phyloP scores from a whole-genome alignment of 1,140 invertebrate species.

The Temnothorax nylanderi region DNA sequence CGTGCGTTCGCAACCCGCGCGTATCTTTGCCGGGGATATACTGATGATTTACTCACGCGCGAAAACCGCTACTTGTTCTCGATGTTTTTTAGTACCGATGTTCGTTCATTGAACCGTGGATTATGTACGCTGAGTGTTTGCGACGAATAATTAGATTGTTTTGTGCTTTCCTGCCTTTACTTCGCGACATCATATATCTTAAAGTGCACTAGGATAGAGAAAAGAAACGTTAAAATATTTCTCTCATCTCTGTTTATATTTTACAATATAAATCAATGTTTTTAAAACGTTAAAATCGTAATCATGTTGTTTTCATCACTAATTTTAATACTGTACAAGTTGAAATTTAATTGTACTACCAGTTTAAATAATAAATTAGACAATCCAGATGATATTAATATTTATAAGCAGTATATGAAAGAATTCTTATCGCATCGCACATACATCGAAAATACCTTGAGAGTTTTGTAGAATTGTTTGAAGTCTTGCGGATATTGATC shows the following conservation, averaged over 20 bases:
- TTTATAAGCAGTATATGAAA: neutral
- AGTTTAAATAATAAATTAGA: neutral
- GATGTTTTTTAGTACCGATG: constrained; percentile 19
- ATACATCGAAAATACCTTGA: neutral
- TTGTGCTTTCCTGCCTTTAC: neutral
- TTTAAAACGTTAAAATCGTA: neutral
- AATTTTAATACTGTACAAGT: neutral
- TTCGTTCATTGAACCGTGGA: constrained; percentile 16
- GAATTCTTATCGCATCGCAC: neutral
- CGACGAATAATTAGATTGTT: neutral
- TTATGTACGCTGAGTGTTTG: neutral
- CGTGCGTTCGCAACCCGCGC: neutral
- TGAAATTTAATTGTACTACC: neutral
- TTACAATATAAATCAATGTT: neutral
- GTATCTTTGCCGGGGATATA: neutral
- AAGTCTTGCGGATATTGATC: constrained; percentile 16
- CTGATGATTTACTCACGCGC: constrained; percentile 36
- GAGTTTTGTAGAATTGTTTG: neutral
- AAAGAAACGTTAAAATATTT: neutral
- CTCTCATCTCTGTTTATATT: neutral
- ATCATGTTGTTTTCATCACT: neutral
- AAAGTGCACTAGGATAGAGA: neutral
- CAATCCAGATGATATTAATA: neutral
- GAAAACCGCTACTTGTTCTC: neutral
- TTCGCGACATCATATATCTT: neutral